Conservation (phyloP, 2,113 vertebrate species). For the Megalops atlanticus region DNA sequence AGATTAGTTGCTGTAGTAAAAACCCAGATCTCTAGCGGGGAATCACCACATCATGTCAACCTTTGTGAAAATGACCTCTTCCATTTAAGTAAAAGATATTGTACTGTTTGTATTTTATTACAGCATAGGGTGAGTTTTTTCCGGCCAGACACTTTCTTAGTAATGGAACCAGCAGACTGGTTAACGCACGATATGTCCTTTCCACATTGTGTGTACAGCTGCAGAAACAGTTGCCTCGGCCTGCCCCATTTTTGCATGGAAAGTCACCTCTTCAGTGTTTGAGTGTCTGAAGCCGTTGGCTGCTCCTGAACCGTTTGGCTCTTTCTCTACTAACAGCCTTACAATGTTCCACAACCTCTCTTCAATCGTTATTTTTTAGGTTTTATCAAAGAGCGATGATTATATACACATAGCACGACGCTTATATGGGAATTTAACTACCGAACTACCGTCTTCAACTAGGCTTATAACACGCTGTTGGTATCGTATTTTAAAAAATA, state of each 20-base stretch:
- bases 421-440: slow-evolving; percentile 63
- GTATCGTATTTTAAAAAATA: slow-evolving; percentile 64
- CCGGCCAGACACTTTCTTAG: not conserved
- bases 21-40: too few relatives aligned
- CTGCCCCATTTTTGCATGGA: slow-evolving; percentile 86
- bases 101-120: not conserved
- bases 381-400: slow-evolving; percentile 51
- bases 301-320: slow-evolving; percentile 89
- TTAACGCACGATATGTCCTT: slow-evolving; percentile 52
- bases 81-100: not conserved
- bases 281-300: slow-evolving; percentile 91
- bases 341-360: slow-evolving; percentile 84
- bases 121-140: not conserved
- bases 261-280: slow-evolving; percentile 80
- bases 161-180: slow-evolving; percentile 21
- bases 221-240: slow-evolving; percentile 66
- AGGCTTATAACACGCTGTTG: slow-evolving; percentile 65
- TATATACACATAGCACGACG: slow-evolving; percentile 55
- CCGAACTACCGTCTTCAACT: slow-evolving; percentile 50
- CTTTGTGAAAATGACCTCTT: too few relatives aligned
- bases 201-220: slow-evolving; percentile 63
- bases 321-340: slow-evolving; percentile 86
- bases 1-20: not conserved
- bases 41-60: too few relatives aligned
- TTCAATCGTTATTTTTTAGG: slow-evolving; percentile 59